Conservation (phyloP, 2,113 vertebrate genomes). For the Phyllostomus discolor region DNA sequence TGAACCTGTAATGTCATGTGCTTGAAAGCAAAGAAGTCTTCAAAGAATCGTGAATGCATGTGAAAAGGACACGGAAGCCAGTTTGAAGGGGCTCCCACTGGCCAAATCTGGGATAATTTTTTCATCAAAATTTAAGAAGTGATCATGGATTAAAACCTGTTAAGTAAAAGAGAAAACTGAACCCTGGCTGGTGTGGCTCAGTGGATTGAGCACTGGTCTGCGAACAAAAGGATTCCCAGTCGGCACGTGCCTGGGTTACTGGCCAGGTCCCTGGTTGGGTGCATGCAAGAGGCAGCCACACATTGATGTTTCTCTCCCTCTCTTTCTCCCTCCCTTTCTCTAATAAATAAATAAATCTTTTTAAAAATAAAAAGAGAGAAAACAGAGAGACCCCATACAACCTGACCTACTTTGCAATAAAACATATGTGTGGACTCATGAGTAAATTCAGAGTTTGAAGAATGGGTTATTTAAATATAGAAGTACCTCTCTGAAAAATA, state of each 20-base stretch:
- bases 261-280: too few relatives aligned
- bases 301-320: too few relatives aligned
- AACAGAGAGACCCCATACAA: background rate
- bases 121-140: background rate
- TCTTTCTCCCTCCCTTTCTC: too few relatives aligned
- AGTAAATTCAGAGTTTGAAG: slow-evolving; percentile 18
- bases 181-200: too few relatives aligned
- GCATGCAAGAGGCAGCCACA: too few relatives aligned
- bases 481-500: background rate
- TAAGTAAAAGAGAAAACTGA: slow-evolving; percentile 11
- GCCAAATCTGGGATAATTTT: background rate
- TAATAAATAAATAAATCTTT: too few relatives aligned
- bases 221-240: too few relatives aligned
- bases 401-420: background rate
- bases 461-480: background rate
- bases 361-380: background rate
- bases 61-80: background rate
- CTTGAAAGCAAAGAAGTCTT: slow-evolving; percentile 20
- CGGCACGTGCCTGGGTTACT: too few relatives aligned
- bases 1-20: background rate
- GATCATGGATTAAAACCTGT: background rate
- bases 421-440: background rate
- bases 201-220: too few relatives aligned
- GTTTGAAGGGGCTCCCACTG: background rate
- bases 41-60: background rate